Evolutionary conservation across 2,797 vertebrate genomes (phyloP), one percentile per base, ranked within the genome.

Genomic region (Catamblyrhynchus diadema): DNA sequence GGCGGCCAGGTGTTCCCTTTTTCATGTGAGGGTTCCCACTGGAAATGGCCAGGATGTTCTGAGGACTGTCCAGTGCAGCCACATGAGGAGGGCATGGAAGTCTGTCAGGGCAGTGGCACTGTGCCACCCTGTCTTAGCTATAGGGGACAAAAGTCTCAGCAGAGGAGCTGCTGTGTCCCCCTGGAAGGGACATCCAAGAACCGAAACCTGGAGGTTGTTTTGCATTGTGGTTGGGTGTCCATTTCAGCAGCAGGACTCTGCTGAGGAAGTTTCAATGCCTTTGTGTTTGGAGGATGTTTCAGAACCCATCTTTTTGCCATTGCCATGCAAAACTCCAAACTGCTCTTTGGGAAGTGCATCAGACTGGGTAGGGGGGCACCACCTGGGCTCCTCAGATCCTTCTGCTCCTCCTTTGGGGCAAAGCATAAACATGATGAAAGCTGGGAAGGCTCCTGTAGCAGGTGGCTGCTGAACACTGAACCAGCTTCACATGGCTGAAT

Each of bases 11-110:
- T 56, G 13, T 15, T 72, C 16, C 21, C 12, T 56, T 62, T 91
- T n/a, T 21, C 13, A 1, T 25, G 1, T 1, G 8, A 60, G 12
- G 7, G 4, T 24, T 86, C 65, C 42, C 19, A 12, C 0, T 32
- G 47, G 24, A 28, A 12, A 12, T 53, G 47, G 6, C 30, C 75
- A 81, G 67, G 56, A 30, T 20, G 4, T 54, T 54, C 16, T 66
- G 56, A 33, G 45, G 53, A 8, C 6, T 15, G 45, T 30, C 11
- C 33, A 30, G 17, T 1, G 3, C 45, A 56, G 3, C 9, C 4
- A 0, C 28, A 3, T 2, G 23, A 13, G 54, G 30, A 56, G 21
- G 6, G 35, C 21, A 3, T 5, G 30, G 45, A 30, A 5, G 1
- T 45, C 24, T 57, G 32, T 51, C 62, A 54, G 44, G 30, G 28